phyloP scores from a whole-genome alignment of 2,797 vertebrate genomes.

The Balearica regulorum region DNA sequence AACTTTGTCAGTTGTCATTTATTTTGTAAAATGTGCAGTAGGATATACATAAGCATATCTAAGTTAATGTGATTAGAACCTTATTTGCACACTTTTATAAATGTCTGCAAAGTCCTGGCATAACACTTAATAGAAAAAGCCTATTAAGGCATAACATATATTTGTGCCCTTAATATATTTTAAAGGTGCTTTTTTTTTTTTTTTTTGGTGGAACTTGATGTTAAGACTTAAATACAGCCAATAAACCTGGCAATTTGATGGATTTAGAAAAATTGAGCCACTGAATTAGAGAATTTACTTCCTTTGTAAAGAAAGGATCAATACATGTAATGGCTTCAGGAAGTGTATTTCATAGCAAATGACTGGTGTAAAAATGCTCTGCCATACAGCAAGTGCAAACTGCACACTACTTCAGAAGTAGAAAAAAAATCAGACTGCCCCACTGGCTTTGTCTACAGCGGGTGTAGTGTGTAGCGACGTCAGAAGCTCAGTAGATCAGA shows the following conservation, averaged over 20 bases:
- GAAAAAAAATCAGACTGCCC: neutral
- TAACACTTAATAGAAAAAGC: neutral
- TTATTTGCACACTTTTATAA: neutral
- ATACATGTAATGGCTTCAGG: slow-evolving; percentile 54
- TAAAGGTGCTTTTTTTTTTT: neutral
- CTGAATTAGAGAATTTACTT: slow-evolving; percentile 22
- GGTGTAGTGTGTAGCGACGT: slow-evolving; percentile 71
- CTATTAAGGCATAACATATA: neutral
- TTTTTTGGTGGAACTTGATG: neutral
- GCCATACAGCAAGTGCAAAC: slow-evolving; percentile 37
- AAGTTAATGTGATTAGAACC: neutral
- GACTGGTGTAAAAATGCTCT: slow-evolving; percentile 46
- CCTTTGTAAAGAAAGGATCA: slow-evolving; percentile 30
- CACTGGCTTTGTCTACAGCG: slow-evolving; percentile 75
- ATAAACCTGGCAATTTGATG: neutral
- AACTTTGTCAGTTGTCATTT: neutral
- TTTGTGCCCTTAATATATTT: neutral
- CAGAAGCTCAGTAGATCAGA: slow-evolving; percentile 85
- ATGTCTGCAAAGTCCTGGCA: neutral
- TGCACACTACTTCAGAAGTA: slow-evolving; percentile 59
- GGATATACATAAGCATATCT: neutral
- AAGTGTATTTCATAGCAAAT: slow-evolving; percentile 58
- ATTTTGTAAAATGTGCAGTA: neutral
- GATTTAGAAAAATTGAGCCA: slow-evolving; percentile 1
- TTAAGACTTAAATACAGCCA: slow-evolving; percentile 14